phyloP scores from a whole-genome alignment of 2,888 invertebrate species.

The Macaria notata region DNA sequence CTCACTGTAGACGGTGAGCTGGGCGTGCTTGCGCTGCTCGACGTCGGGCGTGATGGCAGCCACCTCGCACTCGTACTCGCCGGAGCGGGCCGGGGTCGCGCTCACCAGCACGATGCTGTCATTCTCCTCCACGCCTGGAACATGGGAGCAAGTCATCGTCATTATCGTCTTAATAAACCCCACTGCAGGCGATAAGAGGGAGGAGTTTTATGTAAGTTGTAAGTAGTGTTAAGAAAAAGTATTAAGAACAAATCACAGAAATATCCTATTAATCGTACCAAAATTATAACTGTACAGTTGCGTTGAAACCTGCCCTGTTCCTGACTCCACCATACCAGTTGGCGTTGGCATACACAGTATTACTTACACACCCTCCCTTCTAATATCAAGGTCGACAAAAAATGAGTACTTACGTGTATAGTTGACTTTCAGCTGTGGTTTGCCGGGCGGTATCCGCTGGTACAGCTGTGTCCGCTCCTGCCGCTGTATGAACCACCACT shows the following conservation, averaged over 20 bases:
- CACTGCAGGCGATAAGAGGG: no score
- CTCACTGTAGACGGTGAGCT: constrained; percentile 66
- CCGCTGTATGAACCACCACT: constrained; percentile 63
- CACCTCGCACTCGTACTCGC: constrained; percentile 66
- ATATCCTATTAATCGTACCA: no score
- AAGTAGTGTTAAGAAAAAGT: no score
- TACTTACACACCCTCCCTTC: no score
- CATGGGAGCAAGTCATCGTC: constrained; percentile 30
- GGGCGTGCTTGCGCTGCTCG: constrained; percentile 45
- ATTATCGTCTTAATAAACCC: not conserved
- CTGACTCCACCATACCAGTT: no score
- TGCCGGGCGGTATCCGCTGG: constrained; percentile 50
- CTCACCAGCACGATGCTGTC: constrained; percentile 54
- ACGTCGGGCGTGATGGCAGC: constrained; percentile 36
- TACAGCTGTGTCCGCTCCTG: constrained; percentile 46
- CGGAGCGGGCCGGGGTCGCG: constrained; percentile 55
- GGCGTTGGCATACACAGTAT: no score
- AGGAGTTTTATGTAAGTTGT: no score
- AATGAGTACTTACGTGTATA: no score
- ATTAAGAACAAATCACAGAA: no score
- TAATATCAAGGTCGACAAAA: no score
- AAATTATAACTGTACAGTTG: no score
- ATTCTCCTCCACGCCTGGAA: constrained; percentile 51
- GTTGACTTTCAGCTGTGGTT: constrained; percentile 7
- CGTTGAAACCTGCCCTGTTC: no score